These are phyloP conservation scores for Drosophila kanapiae DNA, from an alignment of 1,140 invertebrate species.

Conservation along the genomic window DNA sequence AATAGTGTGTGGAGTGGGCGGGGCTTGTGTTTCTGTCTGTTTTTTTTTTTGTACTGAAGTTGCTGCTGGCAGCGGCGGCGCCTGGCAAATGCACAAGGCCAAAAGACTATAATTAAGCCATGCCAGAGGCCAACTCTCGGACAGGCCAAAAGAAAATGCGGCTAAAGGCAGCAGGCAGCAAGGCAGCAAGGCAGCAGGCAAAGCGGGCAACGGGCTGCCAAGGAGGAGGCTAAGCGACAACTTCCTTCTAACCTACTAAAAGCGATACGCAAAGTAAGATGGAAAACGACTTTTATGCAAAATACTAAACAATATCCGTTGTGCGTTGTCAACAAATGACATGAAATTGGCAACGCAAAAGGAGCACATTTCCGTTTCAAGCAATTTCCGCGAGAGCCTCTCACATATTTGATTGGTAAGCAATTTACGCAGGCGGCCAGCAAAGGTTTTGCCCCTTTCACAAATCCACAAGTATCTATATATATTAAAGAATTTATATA, in stretches of 20 bases:
- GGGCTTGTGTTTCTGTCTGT: constrained; percentile 40
- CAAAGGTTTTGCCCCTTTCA: constrained; percentile 1
- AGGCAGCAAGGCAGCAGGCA: constrained; percentile 1
- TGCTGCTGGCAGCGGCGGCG: constrained; percentile 60
- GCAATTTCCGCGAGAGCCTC: constrained; percentile 78
- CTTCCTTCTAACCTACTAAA: constrained; percentile 73
- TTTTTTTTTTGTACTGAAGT: constrained; percentile 1
- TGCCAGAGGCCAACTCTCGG: constrained; percentile 63
- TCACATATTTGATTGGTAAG: constrained; percentile 76
- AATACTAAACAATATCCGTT: constrained; percentile 80
- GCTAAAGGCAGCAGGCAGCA: constrained; percentile 5
- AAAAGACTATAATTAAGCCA: constrained; percentile 83
- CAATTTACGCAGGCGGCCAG: constrained; percentile 63
- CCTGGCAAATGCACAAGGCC: constrained; percentile 70
- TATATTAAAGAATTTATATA: neutral
- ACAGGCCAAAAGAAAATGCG: constrained; percentile 22
- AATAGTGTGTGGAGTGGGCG: constrained; percentile 72
- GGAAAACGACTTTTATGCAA: constrained; percentile 63
- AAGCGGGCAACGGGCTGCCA: constrained; percentile 33
- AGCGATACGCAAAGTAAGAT: constrained; percentile 21
- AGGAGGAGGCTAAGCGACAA: constrained; percentile 46
- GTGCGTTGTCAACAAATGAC: constrained; percentile 79
- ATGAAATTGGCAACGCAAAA: constrained; percentile 71
- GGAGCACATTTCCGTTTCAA: constrained; percentile 80
- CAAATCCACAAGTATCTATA: too few relatives aligned